Conservation (phyloP, 2,888 invertebrate genomes). For the Lysandra bellargus region DNA sequence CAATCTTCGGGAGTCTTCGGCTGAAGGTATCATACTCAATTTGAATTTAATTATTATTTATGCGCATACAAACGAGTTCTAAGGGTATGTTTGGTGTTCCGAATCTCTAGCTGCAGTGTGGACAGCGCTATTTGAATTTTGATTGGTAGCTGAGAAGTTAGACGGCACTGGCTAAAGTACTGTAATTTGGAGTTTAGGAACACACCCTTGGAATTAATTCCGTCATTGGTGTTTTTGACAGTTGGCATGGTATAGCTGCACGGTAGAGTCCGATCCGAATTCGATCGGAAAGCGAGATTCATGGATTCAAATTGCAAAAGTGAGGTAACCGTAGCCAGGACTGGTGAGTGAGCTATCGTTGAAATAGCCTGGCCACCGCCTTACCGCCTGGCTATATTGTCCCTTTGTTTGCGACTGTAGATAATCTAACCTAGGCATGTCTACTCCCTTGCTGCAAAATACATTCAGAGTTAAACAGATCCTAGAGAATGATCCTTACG, state of each 20-base stretch:
- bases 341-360: no score
- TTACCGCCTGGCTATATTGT: neutral
- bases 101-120: neutral
- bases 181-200: neutral
- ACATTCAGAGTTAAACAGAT: neutral
- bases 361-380: no score
- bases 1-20: slow-evolving; percentile 49
- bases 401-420: neutral
- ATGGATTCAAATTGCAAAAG: no score
- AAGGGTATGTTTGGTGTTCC: neutral
- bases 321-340: no score
- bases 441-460: no score
- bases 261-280: no score
- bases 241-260: no score
- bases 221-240: no score
- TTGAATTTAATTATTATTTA: slow-evolving; percentile 57
- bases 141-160: neutral
- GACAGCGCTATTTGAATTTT: neutral
- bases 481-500: neutral
- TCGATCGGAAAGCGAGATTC: no score
- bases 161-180: neutral
- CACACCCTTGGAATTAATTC: no score
- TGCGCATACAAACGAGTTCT: slow-evolving; percentile 44
- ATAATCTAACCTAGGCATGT: neutral
- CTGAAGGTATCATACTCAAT: slow-evolving; percentile 51